These are phyloP conservation scores for Sylvilagus bachmani DNA, from an alignment of 2,113 vertebrate species.

Conservation along the genomic window DNA sequence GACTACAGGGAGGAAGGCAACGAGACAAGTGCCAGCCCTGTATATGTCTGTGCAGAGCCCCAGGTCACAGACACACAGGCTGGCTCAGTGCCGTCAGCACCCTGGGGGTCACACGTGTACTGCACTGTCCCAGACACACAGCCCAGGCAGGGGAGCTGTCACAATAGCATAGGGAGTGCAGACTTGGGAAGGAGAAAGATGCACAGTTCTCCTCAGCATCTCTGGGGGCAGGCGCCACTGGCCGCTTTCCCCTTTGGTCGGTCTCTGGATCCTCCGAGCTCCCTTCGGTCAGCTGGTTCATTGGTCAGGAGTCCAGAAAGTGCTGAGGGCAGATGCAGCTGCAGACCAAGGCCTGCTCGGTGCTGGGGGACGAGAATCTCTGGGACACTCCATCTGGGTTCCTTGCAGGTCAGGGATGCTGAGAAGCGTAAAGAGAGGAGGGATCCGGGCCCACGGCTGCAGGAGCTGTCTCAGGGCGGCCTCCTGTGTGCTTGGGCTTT, in stretches of 20 bases:
- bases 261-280: not conserved
- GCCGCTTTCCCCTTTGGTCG: not conserved
- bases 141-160: not conserved
- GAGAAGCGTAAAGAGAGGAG: not conserved
- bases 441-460: rapidly evolving
- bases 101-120: not conserved
- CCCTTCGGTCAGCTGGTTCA: not conserved
- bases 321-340: not conserved
- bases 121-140: not conserved
- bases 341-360: not conserved
- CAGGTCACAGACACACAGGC: not conserved
- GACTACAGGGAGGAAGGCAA: conserved; percentile 57
- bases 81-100: not conserved
- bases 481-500: not conserved
- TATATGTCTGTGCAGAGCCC: not conserved
- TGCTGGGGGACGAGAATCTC: not conserved
- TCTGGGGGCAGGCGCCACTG: not conserved
- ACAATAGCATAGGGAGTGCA: not conserved
- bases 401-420: not conserved
- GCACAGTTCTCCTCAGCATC: not conserved
- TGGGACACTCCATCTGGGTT: not conserved
- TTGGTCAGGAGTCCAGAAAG: not conserved
- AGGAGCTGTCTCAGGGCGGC: not conserved
- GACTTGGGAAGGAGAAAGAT: not conserved
- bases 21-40: conserved; percentile 11